Base-by-base conservation (phyloP, 2,113 vertebrate species). In the Chaetura pelagica region DNA sequence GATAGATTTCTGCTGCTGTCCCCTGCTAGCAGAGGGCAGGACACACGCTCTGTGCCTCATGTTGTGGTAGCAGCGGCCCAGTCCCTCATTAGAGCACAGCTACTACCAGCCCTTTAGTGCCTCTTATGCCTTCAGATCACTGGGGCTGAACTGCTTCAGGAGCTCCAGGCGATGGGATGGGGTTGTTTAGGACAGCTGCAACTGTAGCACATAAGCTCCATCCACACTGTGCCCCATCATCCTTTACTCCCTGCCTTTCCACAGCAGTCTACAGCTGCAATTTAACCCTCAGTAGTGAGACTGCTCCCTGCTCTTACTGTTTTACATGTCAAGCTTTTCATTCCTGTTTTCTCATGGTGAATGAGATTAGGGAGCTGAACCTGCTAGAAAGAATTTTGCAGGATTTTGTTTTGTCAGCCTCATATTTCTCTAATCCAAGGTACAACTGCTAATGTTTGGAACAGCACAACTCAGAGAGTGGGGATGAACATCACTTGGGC, bases 161-260 rank as follows among this genome's bases (percentile, higher is more conserved):
- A n/a, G 7, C 55, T 54, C 61, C 61, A 49, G 55, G 58, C 44
- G 73, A 38, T 4, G 17, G 55, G 29, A 79, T 12, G 32, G 27
- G 5, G 3, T 12, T 61, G 29, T 2, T 63, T 38, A 54, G 71
- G 49, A 17, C 18, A 76, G 8, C 12, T 90, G 54, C 49, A 64
- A 68, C 5, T 17, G 38, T 32, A 82, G 48, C 21, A 51, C 27
- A 7, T 3, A 55, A 66, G 18, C 12, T 61, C 23, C 27, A 30
- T 15, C 49, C 26, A 5, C 24, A 17, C 32, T 6, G 9, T 17
- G 30, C 63, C 80, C n/a, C 58, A 52, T 4, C 0, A 0, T 11
- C 66, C 26, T 59, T 24, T 64, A 19, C 44, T 74, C 42, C 55
- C 48, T n/a, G n/a, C 42, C 38, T 84, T 94, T 89, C 91, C 66